Evolutionary conservation across 2,888 invertebrate species (phyloP).

Genomic region (Schizotus pectinicornis): DNA sequence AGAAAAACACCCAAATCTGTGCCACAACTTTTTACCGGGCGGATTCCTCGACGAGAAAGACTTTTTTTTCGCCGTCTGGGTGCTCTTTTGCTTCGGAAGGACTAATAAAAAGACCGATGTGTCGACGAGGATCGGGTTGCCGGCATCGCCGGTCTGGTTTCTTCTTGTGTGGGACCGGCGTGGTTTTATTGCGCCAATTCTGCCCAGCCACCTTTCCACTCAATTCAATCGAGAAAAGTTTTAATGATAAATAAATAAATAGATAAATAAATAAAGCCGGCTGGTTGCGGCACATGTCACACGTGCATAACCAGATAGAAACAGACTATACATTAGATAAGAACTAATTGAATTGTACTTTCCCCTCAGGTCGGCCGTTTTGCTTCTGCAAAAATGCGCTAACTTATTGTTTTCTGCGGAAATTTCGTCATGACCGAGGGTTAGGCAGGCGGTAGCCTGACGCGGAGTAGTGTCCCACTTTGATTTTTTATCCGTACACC

Average conservation of each 20-base stretch:
- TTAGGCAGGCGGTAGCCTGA: no score
- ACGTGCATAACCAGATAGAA: slow-evolving; percentile 34
- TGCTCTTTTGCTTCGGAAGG: slow-evolving; percentile 28
- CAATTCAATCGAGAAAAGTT: neutral
- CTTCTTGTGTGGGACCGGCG: slow-evolving; percentile 30
- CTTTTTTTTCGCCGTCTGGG: slow-evolving; percentile 32
- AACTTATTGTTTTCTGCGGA: no score
- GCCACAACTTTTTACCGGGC: slow-evolving; percentile 23
- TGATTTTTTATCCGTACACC: no score
- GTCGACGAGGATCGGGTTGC: slow-evolving; percentile 33
- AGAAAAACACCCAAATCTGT: slow-evolving; percentile 22
- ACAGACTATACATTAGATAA: slow-evolving; percentile 42
- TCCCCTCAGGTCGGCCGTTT: slow-evolving; percentile 24
- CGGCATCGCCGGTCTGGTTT: slow-evolving; percentile 24
- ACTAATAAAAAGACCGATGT: slow-evolving; percentile 30
- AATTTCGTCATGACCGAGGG: no score
- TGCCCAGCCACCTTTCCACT: neutral
- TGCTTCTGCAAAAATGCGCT: no score
- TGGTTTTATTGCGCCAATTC: slow-evolving; percentile 15
- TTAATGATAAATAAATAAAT: neutral
- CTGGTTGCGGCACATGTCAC: slow-evolving; percentile 3
- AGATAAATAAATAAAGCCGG: neutral
- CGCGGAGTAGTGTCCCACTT: no score
- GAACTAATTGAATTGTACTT: slow-evolving; percentile 47
- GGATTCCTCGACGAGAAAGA: slow-evolving; percentile 29